A percentile compares a stretch with the other conserved stretches of the same genome.
Conservation (phyloP, 2,888 invertebrate genomes). For the Balanococcus diminutus region DNA sequence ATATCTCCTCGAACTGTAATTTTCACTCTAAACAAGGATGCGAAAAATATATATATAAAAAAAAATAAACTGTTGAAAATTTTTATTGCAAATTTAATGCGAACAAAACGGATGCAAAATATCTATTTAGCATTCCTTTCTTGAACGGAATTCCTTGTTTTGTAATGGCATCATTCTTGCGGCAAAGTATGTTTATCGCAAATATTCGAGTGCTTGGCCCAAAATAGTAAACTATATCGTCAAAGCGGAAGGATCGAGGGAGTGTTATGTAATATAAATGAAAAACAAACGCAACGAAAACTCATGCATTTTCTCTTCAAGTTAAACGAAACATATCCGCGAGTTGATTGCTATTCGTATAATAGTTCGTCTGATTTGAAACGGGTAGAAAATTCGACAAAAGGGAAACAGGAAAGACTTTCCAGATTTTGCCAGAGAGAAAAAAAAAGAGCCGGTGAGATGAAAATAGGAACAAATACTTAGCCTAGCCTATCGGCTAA, state of each 20-base stretch:
- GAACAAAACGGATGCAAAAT: background rate
- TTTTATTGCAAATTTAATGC: background rate
- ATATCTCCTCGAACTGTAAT: too few relatives aligned
- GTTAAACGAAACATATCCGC: background rate
- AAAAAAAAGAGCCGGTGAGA: background rate
- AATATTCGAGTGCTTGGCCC: background rate
- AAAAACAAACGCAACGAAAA: background rate
- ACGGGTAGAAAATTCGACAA: background rate
- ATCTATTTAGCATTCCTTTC: background rate
- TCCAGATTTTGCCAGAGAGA: background rate
- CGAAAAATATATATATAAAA: too few relatives aligned
- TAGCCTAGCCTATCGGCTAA: background rate
- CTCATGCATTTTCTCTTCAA: background rate
- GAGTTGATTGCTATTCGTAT: background rate
- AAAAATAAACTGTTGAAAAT: background rate
- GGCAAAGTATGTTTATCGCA: background rate
- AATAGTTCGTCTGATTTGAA: background rate
- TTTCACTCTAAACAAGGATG: too few relatives aligned
- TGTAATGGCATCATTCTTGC: background rate
- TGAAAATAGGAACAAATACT: background rate
- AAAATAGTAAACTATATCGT: background rate
- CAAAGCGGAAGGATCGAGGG: background rate
- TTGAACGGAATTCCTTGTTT: constrained; percentile 13
- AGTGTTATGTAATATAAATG: background rate
- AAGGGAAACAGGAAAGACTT: background rate